These are phyloP conservation scores for Caenorhabditis zanzibari DNA, from an alignment of 2,888 invertebrate genomes.

Conservation along the genomic window DNA sequence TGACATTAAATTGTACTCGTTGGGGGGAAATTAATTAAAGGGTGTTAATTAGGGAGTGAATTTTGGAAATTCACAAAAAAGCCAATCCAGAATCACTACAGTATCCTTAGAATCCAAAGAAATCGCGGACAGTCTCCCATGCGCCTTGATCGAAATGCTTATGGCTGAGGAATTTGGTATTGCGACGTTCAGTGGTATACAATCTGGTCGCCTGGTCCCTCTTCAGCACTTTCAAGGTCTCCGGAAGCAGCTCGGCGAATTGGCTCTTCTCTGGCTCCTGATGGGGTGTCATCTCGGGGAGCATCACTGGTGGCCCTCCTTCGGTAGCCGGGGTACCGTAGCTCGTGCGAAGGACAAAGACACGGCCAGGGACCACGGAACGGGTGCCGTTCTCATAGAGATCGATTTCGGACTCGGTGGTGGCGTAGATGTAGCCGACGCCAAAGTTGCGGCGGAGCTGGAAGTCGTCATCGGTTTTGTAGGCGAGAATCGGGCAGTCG, in stretches of 20 bases:
- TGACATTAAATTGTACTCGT: too few species aligned
- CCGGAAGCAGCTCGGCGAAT: conserved; percentile 62
- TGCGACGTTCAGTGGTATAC: conserved; percentile 59
- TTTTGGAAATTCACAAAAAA: too few species aligned
- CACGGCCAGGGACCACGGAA: conserved; percentile 51
- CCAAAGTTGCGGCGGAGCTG: conserved; percentile 68
- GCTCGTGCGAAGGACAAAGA: conserved; percentile 59
- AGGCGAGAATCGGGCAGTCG: conserved; percentile 67
- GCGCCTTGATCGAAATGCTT: conserved; percentile 65
- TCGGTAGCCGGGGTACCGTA: conserved; percentile 32
- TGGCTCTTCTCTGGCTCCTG: conserved; percentile 44
- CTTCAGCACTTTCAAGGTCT: conserved; percentile 61
- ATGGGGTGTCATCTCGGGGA: conserved; percentile 63
- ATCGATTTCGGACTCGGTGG: conserved; percentile 65
- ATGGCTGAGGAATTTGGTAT: conserved; percentile 63
- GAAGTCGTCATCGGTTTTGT: conserved; percentile 63
- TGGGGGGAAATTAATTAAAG: too few species aligned
- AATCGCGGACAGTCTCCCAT: conserved; percentile 65
- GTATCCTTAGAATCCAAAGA: conserved; percentile 55
- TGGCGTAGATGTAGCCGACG: conserved; percentile 62
- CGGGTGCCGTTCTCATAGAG: conserved; percentile 67
- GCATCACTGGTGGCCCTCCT: conserved; percentile 26
- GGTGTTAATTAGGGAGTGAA: too few species aligned
- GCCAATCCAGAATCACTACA: too few species aligned
- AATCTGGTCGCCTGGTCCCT: conserved; percentile 64